Base-by-base conservation (phyloP, 2,113 vertebrate species). In the Ciconia maguari region DNA sequence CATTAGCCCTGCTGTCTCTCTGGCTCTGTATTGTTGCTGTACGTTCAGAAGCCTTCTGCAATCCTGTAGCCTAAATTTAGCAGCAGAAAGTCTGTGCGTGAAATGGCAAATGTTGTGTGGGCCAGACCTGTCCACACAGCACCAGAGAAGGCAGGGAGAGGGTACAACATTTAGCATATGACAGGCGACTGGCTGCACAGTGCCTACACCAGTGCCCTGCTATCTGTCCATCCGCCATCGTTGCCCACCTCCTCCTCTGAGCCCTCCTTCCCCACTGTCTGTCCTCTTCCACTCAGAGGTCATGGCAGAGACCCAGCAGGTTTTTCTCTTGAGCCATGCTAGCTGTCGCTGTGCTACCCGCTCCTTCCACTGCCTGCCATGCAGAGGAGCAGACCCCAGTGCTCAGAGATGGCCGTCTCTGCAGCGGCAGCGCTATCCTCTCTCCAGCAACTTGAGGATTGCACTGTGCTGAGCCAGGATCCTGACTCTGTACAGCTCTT, bases 141-240 rank as follows among this genome's bases (percentile, higher is more conserved):
- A 41, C 11, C 2, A 3, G 46, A 36, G 36, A 57, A 51, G 42
- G 41, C 48, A 36, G 34, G 30, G 16, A 83, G 41, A 88, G 49
- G 29, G 22, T 38, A 12, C 51, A 32, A 38, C 17, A 13, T 1
- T 6, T 5, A 58, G 32, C 6, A 7, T 3, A 27, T 1, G 49
- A 46, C 32, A 68, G 13, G 12, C 1, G 4, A 58, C 46, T 5
- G 30, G 24, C 34, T 48, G 69, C 46, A 26, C 26, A 55, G 42
- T 1, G 2, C 62, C 61, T 25, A 7, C 2, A 3, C 38, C 11
- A 26, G 34, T 52, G 26, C 48, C 44, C 21, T 0, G 0, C 44
- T 49, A 36, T 10, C 61, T 32, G 44, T 64, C 34, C 64, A 60
- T 51, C 46, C 71, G 29, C 65, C 19, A 21, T 38, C 29, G 25